Percentiles rank a stretch among this genome's conserved stretches.
Conservation (phyloP, 2,888 invertebrate species). For the Plebejus melissa region DNA sequence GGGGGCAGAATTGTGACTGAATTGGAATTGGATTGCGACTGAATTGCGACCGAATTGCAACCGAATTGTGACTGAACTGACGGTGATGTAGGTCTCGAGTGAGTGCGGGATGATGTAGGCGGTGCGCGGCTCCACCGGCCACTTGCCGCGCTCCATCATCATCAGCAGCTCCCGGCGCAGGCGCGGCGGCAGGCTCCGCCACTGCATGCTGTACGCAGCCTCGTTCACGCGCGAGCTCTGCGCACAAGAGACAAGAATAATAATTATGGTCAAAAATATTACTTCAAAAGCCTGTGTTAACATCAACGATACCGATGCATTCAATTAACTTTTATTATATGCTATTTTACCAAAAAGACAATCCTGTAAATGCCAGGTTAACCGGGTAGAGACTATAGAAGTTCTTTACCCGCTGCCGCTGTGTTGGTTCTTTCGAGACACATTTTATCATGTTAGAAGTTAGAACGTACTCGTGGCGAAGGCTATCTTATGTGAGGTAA, state of each 20-base stretch:
- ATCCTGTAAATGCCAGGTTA: too few species aligned
- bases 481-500: too few species aligned
- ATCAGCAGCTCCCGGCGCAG: constrained; percentile 55
- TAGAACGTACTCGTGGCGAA: too few species aligned
- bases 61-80: constrained; percentile 38
- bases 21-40: too few species aligned
- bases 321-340: not conserved
- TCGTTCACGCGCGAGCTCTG: constrained; percentile 59
- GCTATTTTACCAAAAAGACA: too few species aligned
- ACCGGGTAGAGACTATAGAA: too few species aligned
- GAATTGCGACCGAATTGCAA: not conserved
- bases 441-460: too few species aligned
- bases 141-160: constrained; percentile 52
- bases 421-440: too few species aligned
- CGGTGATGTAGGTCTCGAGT: constrained; percentile 59
- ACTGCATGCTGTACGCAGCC: constrained; percentile 53
- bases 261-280: not conserved
- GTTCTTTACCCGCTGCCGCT: too few species aligned
- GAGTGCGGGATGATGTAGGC: constrained; percentile 64
- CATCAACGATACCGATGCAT: not conserved
- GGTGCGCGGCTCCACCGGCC: constrained; percentile 49
- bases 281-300: not conserved
- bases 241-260: not conserved
- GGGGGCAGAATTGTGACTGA: too few species aligned
- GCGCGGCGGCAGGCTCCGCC: constrained; percentile 52